A percentile compares a stretch with the other conserved stretches of the same genome.
Evolutionary conservation across 1,140 invertebrate species (phyloP).

Genomic region (Thalassaphorura encarpata): DNA sequence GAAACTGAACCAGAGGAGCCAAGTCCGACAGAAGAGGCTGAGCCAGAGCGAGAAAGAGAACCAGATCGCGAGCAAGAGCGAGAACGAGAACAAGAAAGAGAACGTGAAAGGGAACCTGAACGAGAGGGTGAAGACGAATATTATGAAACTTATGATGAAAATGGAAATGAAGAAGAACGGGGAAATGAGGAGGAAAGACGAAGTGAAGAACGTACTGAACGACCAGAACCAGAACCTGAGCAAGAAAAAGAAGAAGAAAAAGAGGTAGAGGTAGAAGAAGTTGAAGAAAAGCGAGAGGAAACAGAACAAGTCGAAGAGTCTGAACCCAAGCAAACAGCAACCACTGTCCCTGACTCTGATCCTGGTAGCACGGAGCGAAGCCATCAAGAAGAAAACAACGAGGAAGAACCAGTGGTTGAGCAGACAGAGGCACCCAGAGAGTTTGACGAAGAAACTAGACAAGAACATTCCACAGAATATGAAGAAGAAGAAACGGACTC

Average conservation of each 20-base stretch:
- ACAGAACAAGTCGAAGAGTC: conserved; percentile 6
- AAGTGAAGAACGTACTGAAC: not conserved
- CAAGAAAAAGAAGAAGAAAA: not conserved
- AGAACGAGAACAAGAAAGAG: conserved; percentile 3
- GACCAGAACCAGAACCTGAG: conserved; percentile 1
- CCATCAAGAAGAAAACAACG: no score
- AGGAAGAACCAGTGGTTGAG: no score
- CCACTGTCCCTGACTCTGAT: not conserved
- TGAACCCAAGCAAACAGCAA: not conserved
- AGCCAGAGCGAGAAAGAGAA: conserved; percentile 2
- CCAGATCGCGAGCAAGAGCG: not conserved
- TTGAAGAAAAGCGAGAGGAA: conserved; percentile 8
- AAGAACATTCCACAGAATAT: not conserved
- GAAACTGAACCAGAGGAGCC: conserved; percentile 10
- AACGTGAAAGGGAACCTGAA: not conserved
- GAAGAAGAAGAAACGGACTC: conserved; percentile 2
- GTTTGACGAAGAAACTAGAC: not conserved
- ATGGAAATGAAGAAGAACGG: not conserved
- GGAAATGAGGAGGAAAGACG: not conserved
- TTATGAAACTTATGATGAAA: conserved; percentile 1
- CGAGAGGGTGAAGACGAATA: conserved; percentile 2
- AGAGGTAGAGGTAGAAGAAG: not conserved
- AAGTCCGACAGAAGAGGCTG: conserved; percentile 3
- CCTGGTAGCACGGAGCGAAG: no score
- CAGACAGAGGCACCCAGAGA: not conserved